These are phyloP conservation scores for Acipenser ruthenus DNA, from an alignment of 2,797 vertebrate genomes.

Conservation along the genomic window DNA sequence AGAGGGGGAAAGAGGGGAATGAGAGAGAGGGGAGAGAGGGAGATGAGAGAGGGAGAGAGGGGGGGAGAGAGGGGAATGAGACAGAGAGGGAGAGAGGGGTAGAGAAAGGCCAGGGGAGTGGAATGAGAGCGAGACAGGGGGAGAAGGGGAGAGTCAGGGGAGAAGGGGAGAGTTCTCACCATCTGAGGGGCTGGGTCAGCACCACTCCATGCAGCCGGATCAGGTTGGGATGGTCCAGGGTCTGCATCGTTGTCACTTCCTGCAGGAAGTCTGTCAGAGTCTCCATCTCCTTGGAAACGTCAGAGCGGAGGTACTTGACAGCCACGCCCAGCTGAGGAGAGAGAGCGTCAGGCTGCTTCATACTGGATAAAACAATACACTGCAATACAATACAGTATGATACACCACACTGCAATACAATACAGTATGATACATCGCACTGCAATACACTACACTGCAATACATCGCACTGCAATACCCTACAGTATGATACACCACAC, in stretches of 20 bases:
- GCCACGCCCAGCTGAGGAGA: constrained; percentile 59
- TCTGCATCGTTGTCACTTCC: constrained; percentile 79
- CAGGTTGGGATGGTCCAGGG: constrained; percentile 74
- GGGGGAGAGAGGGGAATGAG: background rate
- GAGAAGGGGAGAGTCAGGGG: background rate
- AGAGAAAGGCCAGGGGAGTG: no score
- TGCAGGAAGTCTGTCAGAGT: constrained; percentile 75
- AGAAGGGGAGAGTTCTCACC: constrained; percentile 43
- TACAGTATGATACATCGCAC: no score
- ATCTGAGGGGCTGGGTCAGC: constrained; percentile 78
- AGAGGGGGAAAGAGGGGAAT: no score
- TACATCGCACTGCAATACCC: no score
- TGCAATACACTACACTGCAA: no score
- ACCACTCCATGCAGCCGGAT: constrained; percentile 77
- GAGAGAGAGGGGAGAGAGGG: background rate
- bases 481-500: no score
- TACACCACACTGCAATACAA: no score
- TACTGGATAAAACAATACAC: no score
- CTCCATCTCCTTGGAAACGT: constrained; percentile 44
- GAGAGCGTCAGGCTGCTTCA: background rate
- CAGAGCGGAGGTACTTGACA: constrained; percentile 61
- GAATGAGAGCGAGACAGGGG: no score
- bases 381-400: no score
- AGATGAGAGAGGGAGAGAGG: background rate
- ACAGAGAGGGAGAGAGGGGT: no score